phyloP scores from a whole-genome alignment of 2,113 vertebrate genomes.

The Dipodomys stephensi region DNA sequence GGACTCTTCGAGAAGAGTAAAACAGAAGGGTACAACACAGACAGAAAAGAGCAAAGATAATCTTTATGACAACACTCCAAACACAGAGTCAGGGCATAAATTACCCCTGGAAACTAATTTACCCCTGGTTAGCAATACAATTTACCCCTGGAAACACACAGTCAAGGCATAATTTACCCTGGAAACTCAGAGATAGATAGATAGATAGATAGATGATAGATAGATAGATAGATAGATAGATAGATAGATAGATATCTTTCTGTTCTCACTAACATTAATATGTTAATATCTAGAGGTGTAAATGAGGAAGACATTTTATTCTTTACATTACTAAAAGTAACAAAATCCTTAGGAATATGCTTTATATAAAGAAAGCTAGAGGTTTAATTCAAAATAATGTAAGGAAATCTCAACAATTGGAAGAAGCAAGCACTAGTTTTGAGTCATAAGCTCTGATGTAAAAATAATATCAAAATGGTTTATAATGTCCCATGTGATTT shows the following conservation, averaged over 20 bases:
- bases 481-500: no score
- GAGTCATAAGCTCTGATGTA: background rate
- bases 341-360: background rate
- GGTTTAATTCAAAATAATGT: background rate
- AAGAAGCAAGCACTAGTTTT: background rate
- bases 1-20: background rate
- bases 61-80: background rate
- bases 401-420: background rate
- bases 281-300: background rate
- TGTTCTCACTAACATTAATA: background rate
- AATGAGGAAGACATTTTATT: background rate
- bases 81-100: background rate
- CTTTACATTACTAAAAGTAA: background rate
- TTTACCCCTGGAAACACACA: background rate
- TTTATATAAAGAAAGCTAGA: background rate
- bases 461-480: background rate
- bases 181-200: background rate
- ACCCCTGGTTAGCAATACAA: no score
- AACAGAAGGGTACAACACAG: background rate
- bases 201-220: no score
- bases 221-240: no score
- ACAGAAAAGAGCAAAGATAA: accelerated
- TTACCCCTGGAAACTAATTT: background rate
- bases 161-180: background rate
- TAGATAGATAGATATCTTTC: background rate